Conservation (phyloP, 2,113 vertebrate species). For the Cariama cristata region DNA sequence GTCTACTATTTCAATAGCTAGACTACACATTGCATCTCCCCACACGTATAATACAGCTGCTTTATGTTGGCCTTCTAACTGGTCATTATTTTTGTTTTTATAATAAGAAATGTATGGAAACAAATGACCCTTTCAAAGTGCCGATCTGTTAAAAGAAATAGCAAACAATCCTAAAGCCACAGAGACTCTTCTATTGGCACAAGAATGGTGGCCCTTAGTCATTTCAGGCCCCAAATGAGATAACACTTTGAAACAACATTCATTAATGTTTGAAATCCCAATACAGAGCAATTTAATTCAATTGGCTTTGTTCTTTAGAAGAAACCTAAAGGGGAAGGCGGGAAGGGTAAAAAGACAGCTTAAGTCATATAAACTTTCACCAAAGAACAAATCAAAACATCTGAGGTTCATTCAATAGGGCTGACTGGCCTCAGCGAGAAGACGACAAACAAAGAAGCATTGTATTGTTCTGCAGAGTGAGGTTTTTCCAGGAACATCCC, state of each 20-base stretch:
- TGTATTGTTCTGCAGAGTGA: slow-evolving; percentile 11
- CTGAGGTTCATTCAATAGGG: slow-evolving; percentile 51
- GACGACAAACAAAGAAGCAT: slow-evolving; percentile 69
- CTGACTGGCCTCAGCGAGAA: slow-evolving; percentile 31
- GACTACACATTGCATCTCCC: slow-evolving; percentile 18
- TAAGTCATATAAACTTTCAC: slow-evolving; percentile 64
- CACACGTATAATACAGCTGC: slow-evolving; percentile 6
- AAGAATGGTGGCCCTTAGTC: slow-evolving; percentile 5
- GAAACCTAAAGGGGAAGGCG: slow-evolving; percentile 15
- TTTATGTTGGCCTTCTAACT: slow-evolving; percentile 31
- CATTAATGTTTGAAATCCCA: slow-evolving; percentile 64
- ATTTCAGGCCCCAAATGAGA: slow-evolving; percentile 56
- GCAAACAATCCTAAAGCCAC: slow-evolving; percentile 54
- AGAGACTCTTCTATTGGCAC: slow-evolving; percentile 37
- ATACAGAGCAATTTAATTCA: slow-evolving; percentile 60
- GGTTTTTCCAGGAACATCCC: slow-evolving; percentile 63
- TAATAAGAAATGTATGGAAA: slow-evolving; percentile 52
- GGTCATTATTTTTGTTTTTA: slow-evolving; percentile 51
- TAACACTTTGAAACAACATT: slow-evolving; percentile 68
- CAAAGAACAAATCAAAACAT: slow-evolving; percentile 72
- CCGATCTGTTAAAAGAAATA: slow-evolving; percentile 48
- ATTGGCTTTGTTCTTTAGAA: slow-evolving; percentile 70
- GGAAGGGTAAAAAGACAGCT: slow-evolving; percentile 56
- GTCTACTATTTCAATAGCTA: slow-evolving; percentile 39
- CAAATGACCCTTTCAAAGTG: slow-evolving; percentile 49